A percentile compares a stretch with the other conserved stretches of the same genome.
These are phyloP conservation scores for Dynastes hyllus DNA, from an alignment of 2,888 invertebrate genomes.

Conservation along the genomic window DNA sequence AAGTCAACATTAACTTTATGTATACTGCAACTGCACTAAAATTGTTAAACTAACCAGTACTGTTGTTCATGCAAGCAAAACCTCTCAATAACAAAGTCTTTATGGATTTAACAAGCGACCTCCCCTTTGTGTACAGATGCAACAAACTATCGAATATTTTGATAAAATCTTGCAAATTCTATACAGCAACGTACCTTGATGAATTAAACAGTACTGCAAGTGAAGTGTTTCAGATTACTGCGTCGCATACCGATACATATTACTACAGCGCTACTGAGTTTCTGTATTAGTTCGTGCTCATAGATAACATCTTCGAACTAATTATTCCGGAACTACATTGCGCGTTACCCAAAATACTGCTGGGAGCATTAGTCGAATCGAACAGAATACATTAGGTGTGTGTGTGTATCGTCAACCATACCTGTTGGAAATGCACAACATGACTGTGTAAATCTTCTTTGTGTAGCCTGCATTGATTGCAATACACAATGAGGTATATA, in stretches of 20 bases:
- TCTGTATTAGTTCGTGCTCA: conserved; percentile 10
- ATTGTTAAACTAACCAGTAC: too few species aligned
- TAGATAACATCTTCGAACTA: conserved; percentile 10
- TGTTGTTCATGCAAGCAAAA: too few species aligned
- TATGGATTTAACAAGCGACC: too few species aligned
- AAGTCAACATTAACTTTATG: too few species aligned
- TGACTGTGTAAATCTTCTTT: too few species aligned
- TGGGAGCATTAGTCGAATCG: conserved; percentile 6
- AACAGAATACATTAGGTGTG: background rate
- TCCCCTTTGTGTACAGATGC: too few species aligned
- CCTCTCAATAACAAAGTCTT: too few species aligned
- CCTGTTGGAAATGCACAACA: background rate
- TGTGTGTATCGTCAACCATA: background rate
- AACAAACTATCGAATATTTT: too few species aligned
- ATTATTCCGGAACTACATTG: conserved; percentile 24
- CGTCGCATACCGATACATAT: conserved; percentile 17
- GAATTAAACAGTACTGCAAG: conserved; percentile 1
- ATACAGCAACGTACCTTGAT: background rate
- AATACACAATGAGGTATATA: too few species aligned
- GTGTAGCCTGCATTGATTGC: too few species aligned
- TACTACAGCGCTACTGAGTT: conserved; percentile 19
- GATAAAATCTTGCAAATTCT: background rate
- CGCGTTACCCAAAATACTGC: conserved; percentile 17
- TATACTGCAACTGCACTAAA: too few species aligned
- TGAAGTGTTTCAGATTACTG: conserved; percentile 4